Evolutionary conservation across 2,888 invertebrate species (phyloP).

Genomic region (Sylvicola cinctus): DNA sequence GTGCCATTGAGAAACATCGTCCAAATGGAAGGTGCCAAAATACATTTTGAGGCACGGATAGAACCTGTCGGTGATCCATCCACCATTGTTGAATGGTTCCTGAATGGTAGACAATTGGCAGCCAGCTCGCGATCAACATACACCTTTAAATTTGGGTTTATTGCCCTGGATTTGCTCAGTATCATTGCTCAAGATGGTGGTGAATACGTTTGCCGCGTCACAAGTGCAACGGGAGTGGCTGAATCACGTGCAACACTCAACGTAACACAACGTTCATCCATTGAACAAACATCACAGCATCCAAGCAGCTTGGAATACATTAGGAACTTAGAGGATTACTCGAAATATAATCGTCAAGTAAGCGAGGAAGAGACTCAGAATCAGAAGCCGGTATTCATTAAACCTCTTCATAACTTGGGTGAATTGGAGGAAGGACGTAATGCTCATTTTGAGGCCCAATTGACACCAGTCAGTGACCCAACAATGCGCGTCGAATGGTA

Average conservation of each 20-base stretch:
- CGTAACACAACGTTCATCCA: slow-evolving; percentile 61
- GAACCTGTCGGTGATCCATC: slow-evolving; percentile 93
- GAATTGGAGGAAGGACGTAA: slow-evolving; percentile 78
- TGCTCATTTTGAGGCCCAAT: slow-evolving; percentile 83
- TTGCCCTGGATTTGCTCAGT: slow-evolving; percentile 79
- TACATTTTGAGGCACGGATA: slow-evolving; percentile 94
- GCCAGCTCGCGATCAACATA: slow-evolving; percentile 90
- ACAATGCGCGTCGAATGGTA: slow-evolving; percentile 92
- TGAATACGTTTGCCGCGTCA: slow-evolving; percentile 74
- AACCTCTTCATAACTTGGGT: slow-evolving; percentile 66
- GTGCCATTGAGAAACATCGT: slow-evolving; percentile 65
- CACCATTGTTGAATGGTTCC: slow-evolving; percentile 91
- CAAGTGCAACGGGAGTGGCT: slow-evolving; percentile 68
- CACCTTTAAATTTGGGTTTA: slow-evolving; percentile 93
- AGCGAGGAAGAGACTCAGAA: slow-evolving; percentile 61
- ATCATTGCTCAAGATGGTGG: slow-evolving; percentile 71
- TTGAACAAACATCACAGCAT: slow-evolving; percentile 75
- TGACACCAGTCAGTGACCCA: slow-evolving; percentile 80
- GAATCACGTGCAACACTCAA: slow-evolving; percentile 66
- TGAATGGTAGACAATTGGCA: slow-evolving; percentile 76
- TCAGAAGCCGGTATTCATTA: slow-evolving; percentile 72
- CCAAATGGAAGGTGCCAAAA: slow-evolving; percentile 75
- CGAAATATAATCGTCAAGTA: slow-evolving; percentile 67
- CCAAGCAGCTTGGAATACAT: slow-evolving; percentile 82
- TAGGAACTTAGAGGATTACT: slow-evolving; percentile 77